Conservation (phyloP, 2,888 invertebrate species). For the Hirtodrosophila alboralis region DNA sequence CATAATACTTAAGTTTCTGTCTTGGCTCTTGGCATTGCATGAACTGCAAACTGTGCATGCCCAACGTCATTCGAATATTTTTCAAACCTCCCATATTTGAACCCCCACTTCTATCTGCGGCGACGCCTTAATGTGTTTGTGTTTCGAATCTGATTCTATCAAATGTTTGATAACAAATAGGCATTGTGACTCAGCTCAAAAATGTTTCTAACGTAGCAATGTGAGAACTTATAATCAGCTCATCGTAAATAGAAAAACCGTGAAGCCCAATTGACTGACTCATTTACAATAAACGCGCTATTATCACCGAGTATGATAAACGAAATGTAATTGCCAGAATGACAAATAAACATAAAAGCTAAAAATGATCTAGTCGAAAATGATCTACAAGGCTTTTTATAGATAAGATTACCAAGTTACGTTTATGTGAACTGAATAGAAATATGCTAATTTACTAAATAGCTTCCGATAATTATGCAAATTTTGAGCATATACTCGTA, state of each 20-base stretch:
- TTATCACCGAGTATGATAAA: slow-evolving; percentile 5
- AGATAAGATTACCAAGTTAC: too few relatives aligned
- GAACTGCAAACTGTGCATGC: neutral
- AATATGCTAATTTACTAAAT: too few relatives aligned
- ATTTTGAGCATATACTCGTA: too few relatives aligned
- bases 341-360: slow-evolving; percentile 4
- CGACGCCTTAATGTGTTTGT: slow-evolving; percentile 1
- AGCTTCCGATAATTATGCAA: too few relatives aligned
- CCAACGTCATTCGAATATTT: slow-evolving; percentile 32
- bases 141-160: neutral
- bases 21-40: too few relatives aligned
- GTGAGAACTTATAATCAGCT: slow-evolving; percentile 1
- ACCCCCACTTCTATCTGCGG: slow-evolving; percentile 15
- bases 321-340: slow-evolving; percentile 1
- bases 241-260: slow-evolving; percentile 10
- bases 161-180: slow-evolving; percentile 30
- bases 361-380: neutral
- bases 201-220: slow-evolving; percentile 2
- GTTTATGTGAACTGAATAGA: too few relatives aligned
- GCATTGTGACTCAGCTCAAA: slow-evolving; percentile 25
- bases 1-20: slow-evolving; percentile 16
- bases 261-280: slow-evolving; percentile 22
- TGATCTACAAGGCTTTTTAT: too few relatives aligned
- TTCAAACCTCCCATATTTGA: slow-evolving; percentile 23
- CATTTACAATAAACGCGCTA: slow-evolving; percentile 14